Evolutionary conservation across 2,888 invertebrate species (phyloP).

Genomic region (Halictus quadricinctus): DNA sequence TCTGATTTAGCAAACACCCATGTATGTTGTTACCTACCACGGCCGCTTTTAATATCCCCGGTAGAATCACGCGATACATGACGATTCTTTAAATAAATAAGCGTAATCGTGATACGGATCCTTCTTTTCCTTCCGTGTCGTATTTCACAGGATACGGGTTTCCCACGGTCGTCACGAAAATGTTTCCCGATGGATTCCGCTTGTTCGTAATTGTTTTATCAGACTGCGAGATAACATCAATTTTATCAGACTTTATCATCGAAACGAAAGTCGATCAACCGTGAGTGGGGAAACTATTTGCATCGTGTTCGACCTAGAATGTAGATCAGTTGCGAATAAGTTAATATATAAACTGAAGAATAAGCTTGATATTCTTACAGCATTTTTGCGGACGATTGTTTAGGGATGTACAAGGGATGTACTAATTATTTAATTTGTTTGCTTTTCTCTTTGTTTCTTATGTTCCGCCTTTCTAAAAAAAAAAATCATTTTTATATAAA

Average conservation of each 20-base stretch:
- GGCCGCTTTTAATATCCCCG: not conserved
- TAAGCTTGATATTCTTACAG: too few species aligned
- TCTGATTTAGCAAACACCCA: constrained; percentile 19
- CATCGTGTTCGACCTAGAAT: not conserved
- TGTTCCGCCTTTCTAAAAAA: too few species aligned
- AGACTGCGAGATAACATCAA: not conserved
- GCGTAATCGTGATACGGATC: not conserved
- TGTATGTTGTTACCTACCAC: not conserved
- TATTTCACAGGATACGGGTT: constrained; percentile 9
- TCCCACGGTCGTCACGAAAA: constrained; percentile 9
- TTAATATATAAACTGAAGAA: too few species aligned
- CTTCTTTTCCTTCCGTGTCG: not conserved
- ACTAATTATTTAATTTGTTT: too few species aligned
- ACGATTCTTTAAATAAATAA: not conserved
- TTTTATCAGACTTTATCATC: not conserved
- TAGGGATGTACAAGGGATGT: too few species aligned
- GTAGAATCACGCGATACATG: not conserved
- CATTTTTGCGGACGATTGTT: too few species aligned
- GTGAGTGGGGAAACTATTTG: not conserved
- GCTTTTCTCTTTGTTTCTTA: too few species aligned
- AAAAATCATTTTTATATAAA: too few species aligned
- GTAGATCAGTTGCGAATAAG: not conserved
- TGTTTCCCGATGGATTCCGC: not conserved
- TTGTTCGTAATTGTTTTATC: not conserved
- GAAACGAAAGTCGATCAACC: not conserved